phyloP scores from a whole-genome alignment of 2,888 invertebrate genomes.

The Pycnomerus fuliginosus region DNA sequence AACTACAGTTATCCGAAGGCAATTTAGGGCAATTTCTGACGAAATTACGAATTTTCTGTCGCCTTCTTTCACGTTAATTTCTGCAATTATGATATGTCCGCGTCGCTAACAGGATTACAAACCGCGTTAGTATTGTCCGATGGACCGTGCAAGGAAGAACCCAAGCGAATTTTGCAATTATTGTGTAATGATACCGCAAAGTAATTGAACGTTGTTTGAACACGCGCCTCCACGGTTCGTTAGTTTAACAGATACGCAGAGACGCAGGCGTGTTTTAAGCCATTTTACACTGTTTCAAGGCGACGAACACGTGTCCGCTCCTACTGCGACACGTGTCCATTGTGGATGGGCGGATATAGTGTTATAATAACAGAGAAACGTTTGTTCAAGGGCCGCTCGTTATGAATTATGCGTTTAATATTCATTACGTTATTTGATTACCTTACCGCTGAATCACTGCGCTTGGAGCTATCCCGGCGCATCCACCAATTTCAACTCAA shows the following conservation, averaged over 20 bases:
- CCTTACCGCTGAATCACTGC: constrained; percentile 5
- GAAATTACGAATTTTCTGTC: too few relatives aligned
- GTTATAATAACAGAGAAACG: constrained; percentile 40
- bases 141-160: too few relatives aligned
- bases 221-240: constrained; percentile 49
- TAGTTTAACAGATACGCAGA: constrained; percentile 43
- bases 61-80: too few relatives aligned
- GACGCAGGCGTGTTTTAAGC: constrained; percentile 39
- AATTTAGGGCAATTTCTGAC: constrained; percentile 25
- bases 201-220: constrained; percentile 51
- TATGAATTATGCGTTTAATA: constrained; percentile 43
- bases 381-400: constrained; percentile 27
- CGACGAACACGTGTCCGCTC: constrained; percentile 25
- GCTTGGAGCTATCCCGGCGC: too few relatives aligned
- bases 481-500: too few relatives aligned
- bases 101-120: constrained; percentile 11
- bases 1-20: constrained; percentile 18
- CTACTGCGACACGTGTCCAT: constrained; percentile 30
- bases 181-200: constrained; percentile 51
- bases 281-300: constrained; percentile 38
- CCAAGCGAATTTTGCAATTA: constrained; percentile 37
- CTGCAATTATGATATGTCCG: too few relatives aligned
- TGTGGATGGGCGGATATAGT: constrained; percentile 35
- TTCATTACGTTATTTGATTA: constrained; percentile 39
- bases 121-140: too few relatives aligned